Percentiles rank a stretch among this genome's conserved stretches.
These are phyloP conservation scores for Schrankia costaestrigalis DNA, from an alignment of 2,888 invertebrate genomes.

Conservation along the genomic window DNA sequence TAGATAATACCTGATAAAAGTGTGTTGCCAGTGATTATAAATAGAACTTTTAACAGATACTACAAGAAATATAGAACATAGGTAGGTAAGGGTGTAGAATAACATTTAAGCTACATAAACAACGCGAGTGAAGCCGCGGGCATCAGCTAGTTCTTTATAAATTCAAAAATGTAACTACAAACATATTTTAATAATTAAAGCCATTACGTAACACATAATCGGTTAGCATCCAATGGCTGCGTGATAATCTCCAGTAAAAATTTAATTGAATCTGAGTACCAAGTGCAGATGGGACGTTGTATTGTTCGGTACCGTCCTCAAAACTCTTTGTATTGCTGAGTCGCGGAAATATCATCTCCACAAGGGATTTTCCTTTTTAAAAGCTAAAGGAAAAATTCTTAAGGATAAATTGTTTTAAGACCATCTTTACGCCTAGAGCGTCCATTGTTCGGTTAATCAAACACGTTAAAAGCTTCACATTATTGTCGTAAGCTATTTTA, in stretches of 20 bases:
- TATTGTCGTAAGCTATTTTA: constrained; percentile 12
- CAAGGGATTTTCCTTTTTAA: constrained; percentile 44
- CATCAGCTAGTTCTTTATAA: no score
- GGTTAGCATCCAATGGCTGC: constrained; percentile 53
- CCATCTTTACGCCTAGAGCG: constrained; percentile 18
- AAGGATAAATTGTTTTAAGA: constrained; percentile 24
- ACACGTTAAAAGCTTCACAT: constrained; percentile 19
- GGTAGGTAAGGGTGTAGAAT: no score
- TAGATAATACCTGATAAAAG: no score
- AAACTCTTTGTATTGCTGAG: constrained; percentile 29
- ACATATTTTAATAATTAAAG: constrained; percentile 6
- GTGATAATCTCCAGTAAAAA: constrained; percentile 81
- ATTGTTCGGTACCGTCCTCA: constrained; percentile 49
- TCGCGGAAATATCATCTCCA: constrained; percentile 49
- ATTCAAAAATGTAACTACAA: constrained; percentile 5
- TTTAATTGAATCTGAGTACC: constrained; percentile 76
- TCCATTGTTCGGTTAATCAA: constrained; percentile 40
- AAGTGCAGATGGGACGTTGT: constrained; percentile 64
- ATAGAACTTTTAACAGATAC: no score
- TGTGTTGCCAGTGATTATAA: no score
- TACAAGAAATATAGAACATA: no score
- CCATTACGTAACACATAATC: constrained; percentile 24
- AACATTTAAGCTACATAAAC: no score
- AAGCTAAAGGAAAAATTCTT: constrained; percentile 30
- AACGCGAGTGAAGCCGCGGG: no score